These are phyloP conservation scores for Poeciliopsis paucimaculata DNA, from an alignment of 2,797 vertebrate genomes.

Conservation along the genomic window DNA sequence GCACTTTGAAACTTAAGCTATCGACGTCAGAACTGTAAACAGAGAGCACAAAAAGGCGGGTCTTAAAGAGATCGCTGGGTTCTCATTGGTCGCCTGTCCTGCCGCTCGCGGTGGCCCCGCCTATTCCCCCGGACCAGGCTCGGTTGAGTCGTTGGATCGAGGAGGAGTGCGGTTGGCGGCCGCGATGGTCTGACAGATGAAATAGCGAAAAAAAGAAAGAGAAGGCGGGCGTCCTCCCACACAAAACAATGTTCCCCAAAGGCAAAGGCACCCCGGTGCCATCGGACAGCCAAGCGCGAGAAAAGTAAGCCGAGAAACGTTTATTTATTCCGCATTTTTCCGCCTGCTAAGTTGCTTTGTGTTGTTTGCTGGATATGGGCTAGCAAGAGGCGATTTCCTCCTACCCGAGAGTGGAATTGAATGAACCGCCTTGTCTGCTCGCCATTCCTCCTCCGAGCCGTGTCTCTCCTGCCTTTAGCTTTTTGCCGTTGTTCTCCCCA, in stretches of 20 bases:
- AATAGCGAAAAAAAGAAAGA: constrained; percentile 83
- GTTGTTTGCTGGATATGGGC: constrained; percentile 74
- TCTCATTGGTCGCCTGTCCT: constrained; percentile 60
- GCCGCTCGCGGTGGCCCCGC: constrained; percentile 59
- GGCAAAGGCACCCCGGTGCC: constrained; percentile 97
- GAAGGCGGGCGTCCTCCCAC: constrained; percentile 77
- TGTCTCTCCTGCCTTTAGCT: constrained; percentile 36
- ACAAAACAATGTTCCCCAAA: constrained; percentile 95
- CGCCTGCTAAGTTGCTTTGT: constrained; percentile 62
- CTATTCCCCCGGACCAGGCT: constrained; percentile 80
- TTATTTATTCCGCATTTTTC: constrained; percentile 57
- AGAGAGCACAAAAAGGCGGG: constrained; percentile 45
- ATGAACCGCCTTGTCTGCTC: constrained; percentile 83
- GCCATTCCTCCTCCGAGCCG: constrained; percentile 69
- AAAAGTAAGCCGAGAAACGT: constrained; percentile 89
- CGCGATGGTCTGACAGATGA: constrained; percentile 94
- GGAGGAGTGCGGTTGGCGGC: constrained; percentile 84
- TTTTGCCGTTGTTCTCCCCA: constrained; percentile 21
- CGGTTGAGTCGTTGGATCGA: constrained; percentile 82
- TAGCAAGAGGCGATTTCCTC: constrained; percentile 76
- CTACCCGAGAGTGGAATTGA: constrained; percentile 76
- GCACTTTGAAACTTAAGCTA: constrained; percentile 20
- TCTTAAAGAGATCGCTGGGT: constrained; percentile 35
- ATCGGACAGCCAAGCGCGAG: constrained; percentile 95
- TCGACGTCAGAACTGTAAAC: constrained; percentile 46